Evolutionary conservation across 1,140 invertebrate species (phyloP).

Genomic region (Plectus sambesii): DNA sequence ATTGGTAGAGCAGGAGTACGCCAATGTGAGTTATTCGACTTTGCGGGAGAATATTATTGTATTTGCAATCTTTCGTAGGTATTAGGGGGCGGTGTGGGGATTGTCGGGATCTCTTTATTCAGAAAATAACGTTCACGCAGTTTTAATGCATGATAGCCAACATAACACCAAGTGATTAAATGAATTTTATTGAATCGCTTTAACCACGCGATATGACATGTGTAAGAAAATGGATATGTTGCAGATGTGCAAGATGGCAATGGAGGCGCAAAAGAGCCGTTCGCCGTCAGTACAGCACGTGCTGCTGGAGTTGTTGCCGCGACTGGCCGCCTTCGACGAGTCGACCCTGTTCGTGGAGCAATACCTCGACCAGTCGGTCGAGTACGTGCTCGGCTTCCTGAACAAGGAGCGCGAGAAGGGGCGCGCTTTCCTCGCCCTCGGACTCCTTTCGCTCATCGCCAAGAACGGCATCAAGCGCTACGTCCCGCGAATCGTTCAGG

Average conservation of each 20-base stretch:
- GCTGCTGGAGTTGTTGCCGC: slow-evolving; percentile 73
- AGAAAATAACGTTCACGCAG: no score
- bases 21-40: slow-evolving; percentile 62
- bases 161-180: background rate
- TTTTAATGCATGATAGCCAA: no score
- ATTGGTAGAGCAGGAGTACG: slow-evolving; percentile 69
- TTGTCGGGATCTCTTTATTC: no score
- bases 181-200: background rate
- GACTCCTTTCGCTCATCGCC: slow-evolving; percentile 52
- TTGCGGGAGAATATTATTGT: no score
- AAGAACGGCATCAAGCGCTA: slow-evolving; percentile 59
- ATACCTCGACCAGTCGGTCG: background rate
- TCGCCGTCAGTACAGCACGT: slow-evolving; percentile 82
- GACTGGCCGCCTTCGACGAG: slow-evolving; percentile 80
- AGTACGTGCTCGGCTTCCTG: slow-evolving; percentile 5
- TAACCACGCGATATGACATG: no score
- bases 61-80: no score
- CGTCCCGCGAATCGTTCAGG: slow-evolving; percentile 70
- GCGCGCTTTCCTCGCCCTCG: slow-evolving; percentile 26
- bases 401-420: slow-evolving; percentile 4
- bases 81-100: no score
- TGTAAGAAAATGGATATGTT: slow-evolving; percentile 9
- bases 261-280: slow-evolving; percentile 64
- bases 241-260: slow-evolving; percentile 54
- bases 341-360: no score